phyloP scores from a whole-genome alignment of 2,797 vertebrate genomes.

The Apodemus agrarius region DNA sequence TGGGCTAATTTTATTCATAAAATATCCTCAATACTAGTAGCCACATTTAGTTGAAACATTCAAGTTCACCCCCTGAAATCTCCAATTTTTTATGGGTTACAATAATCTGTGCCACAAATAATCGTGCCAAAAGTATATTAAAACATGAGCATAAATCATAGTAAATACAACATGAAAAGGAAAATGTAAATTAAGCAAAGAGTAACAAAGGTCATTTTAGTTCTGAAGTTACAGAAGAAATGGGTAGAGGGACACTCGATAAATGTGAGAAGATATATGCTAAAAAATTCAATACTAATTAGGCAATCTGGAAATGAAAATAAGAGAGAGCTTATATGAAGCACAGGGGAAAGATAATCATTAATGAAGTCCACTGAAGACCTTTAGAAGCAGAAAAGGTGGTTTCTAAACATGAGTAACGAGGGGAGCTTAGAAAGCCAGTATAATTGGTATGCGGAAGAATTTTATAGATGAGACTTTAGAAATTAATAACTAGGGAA shows the following conservation, averaged over 20 bases:
- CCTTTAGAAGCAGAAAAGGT: neutral
- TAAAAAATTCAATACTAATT: neutral
- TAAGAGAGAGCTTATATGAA: neutral
- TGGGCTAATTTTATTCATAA: conserved; percentile 75
- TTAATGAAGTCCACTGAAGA: neutral
- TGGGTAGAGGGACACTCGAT: neutral
- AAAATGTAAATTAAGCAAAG: neutral
- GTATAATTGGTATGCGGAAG: neutral
- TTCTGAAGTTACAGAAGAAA: conserved; percentile 13
- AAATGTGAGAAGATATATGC: neutral
- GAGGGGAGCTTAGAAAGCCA: neutral
- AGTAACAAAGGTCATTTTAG: neutral
- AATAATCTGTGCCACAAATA: neutral
- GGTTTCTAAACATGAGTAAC: neutral
- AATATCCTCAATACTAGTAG: conserved; percentile 53
- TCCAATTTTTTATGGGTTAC: neutral
- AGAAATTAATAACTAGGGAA: conserved; percentile 5
- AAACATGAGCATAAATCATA: neutral
- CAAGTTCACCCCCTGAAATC: conserved; percentile 31
- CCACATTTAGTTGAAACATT: conserved; percentile 50
- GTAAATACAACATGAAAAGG: neutral
- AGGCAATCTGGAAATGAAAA: conserved; percentile 20
- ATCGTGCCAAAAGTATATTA: neutral
- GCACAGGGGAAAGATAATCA: neutral
- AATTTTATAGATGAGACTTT: conserved; percentile 28